phyloP scores from a whole-genome alignment of 2,888 invertebrate species.

The Tachystola acroxantha region DNA sequence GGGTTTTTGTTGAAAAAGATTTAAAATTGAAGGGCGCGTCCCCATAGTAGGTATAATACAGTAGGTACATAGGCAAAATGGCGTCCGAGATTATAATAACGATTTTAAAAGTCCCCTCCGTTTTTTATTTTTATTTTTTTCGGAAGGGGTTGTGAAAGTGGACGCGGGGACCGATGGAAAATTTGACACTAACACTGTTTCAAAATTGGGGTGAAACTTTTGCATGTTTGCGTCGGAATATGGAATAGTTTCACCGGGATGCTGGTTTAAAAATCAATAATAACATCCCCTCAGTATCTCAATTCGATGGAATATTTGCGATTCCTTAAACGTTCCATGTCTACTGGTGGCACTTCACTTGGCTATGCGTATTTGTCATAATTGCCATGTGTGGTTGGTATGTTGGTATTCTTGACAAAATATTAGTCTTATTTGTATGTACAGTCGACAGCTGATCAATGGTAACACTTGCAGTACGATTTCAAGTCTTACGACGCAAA shows the following conservation, averaged over 20 bases:
- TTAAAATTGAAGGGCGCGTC: constrained; percentile 76
- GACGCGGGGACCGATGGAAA: constrained; percentile 63
- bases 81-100: constrained; percentile 78
- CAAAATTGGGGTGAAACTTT: constrained; percentile 56
- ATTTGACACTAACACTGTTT: constrained; percentile 65
- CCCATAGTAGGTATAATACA: constrained; percentile 40
- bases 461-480: too few relatives aligned
- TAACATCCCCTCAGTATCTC: background rate
- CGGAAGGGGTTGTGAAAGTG: constrained; percentile 67
- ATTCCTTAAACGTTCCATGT: too few relatives aligned
- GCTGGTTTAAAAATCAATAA: constrained; percentile 5
- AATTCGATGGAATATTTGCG: too few relatives aligned
- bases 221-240: constrained; percentile 35
- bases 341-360: too few relatives aligned
- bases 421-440: too few relatives aligned
- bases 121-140: constrained; percentile 59
- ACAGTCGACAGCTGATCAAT: too few relatives aligned
- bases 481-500: too few relatives aligned
- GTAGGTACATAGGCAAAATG: constrained; percentile 41
- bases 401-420: too few relatives aligned
- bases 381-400: too few relatives aligned
- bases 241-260: constrained; percentile 12
- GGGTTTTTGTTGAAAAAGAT: constrained; percentile 70
- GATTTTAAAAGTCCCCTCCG: constrained; percentile 71
- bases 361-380: too few relatives aligned